These are phyloP conservation scores for Enteromius thamalakanensis DNA, from an alignment of 2,797 vertebrate species.

Conservation along the genomic window DNA sequence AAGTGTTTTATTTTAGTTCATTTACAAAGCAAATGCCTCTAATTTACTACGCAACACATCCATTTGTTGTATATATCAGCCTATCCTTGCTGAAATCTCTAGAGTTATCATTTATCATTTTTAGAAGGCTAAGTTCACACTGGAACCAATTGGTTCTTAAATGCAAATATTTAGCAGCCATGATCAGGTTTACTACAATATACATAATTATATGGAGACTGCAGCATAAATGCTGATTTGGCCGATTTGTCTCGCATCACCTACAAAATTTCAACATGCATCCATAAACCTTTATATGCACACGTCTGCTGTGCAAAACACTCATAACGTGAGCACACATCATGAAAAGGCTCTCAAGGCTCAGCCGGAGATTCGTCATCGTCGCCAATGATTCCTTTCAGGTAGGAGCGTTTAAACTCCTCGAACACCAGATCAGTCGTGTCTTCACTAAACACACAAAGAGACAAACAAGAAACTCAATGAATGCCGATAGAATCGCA, in stretches of 20 bases:
- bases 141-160: not conserved
- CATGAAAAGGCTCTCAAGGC: slow-evolving; percentile 55
- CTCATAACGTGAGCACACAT: not conserved
- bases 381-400: slow-evolving; percentile 79
- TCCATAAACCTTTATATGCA: not conserved
- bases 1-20: not conserved
- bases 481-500: not conserved
- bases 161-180: not conserved
- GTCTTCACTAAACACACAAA: slow-evolving; percentile 70
- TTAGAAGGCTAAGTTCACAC: not conserved
- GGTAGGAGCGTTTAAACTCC: slow-evolving; percentile 85
- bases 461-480: not conserved
- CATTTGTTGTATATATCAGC: not conserved
- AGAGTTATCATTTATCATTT: not conserved
- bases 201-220: not conserved
- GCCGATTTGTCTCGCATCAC: not conserved
- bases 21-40: not conserved
- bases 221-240: not conserved
- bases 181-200: not conserved
- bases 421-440: slow-evolving; percentile 87
- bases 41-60: not conserved
- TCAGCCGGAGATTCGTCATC: slow-evolving; percentile 77
- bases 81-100: not conserved
- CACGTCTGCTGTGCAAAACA: not conserved
- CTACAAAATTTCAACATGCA: not conserved